Evolutionary conservation across 2,113 vertebrate genomes (phyloP).

Genomic region (Cephalophus harveyi): DNA sequence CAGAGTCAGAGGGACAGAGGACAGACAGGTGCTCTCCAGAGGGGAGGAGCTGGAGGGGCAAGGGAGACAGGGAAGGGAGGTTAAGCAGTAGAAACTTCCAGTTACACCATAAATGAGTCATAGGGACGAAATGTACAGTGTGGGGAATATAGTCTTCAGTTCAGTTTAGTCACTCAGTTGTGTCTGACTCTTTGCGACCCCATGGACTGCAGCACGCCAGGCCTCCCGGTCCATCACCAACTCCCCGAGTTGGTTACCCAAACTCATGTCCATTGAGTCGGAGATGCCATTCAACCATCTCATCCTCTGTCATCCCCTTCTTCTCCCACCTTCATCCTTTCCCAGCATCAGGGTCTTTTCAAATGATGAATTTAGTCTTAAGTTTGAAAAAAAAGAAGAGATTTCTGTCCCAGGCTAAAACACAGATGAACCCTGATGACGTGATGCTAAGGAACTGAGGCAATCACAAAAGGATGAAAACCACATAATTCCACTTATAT

Average conservation of each 20-base stretch:
- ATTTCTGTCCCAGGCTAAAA: background rate
- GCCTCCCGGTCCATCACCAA: background rate
- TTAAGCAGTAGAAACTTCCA: background rate
- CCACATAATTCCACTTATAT: rapidly evolving
- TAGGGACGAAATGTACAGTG: background rate
- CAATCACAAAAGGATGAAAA: background rate
- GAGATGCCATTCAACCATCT: background rate
- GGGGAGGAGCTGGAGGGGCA: background rate
- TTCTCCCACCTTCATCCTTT: background rate
- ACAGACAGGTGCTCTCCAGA: background rate
- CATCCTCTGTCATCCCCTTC: background rate
- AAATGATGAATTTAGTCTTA: background rate
- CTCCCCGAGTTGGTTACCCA: background rate
- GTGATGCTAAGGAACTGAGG: background rate
- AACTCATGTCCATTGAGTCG: background rate
- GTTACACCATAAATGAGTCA: background rate
- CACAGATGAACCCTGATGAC: background rate
- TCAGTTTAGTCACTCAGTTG: background rate
- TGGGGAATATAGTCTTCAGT: background rate
- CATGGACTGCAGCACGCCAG: background rate
- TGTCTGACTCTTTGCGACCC: background rate
- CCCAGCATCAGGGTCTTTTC: background rate
- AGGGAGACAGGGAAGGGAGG: background rate
- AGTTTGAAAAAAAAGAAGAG: background rate
- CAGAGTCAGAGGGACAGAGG: background rate